Percentiles rank a stretch among this genome's conserved stretches.
Conservation (phyloP, 1,140 invertebrate genomes). For the Aphidius ervi region DNA sequence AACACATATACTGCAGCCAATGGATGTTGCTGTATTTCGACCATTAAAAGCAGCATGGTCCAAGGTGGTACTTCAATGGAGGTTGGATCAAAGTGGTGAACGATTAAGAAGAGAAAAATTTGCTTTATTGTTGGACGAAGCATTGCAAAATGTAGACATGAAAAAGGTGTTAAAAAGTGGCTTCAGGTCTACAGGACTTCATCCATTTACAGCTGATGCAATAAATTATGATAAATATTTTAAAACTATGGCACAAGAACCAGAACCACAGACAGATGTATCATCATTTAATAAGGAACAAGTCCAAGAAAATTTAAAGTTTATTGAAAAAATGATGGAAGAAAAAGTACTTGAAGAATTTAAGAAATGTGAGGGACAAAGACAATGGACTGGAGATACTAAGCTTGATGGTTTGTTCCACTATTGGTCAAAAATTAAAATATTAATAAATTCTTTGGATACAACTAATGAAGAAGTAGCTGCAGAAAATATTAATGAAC, state of each 20-base stretch:
- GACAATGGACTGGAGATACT: constrained; percentile 1
- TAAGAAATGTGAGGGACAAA: neutral
- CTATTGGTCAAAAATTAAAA: constrained; percentile 1
- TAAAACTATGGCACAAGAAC: neutral
- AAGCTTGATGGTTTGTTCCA: neutral
- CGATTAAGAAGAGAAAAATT: constrained; percentile 22
- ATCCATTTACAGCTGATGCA: neutral
- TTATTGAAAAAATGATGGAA: neutral
- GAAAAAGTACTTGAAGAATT: neutral
- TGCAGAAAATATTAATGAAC: too few species aligned
- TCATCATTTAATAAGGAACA: too few species aligned
- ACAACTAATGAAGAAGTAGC: neutral
- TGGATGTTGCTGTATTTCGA: constrained; percentile 41
- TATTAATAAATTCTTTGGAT: neutral
- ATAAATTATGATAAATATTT: constrained; percentile 2
- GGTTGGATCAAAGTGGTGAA: constrained; percentile 20
- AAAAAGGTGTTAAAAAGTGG: neutral
- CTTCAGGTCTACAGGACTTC: neutral
- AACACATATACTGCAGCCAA: constrained; percentile 48
- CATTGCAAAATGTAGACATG: constrained; percentile 15
- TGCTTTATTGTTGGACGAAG: constrained; percentile 24
- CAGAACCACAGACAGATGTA: too few species aligned
- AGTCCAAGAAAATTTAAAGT: neutral
- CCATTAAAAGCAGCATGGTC: too few species aligned
- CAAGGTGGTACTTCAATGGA: constrained; percentile 22